Evolutionary conservation across 2,797 vertebrate genomes (phyloP), one percentile per base, ranked within the genome.

Genomic region (Pangasius sanitwongsei): DNA sequence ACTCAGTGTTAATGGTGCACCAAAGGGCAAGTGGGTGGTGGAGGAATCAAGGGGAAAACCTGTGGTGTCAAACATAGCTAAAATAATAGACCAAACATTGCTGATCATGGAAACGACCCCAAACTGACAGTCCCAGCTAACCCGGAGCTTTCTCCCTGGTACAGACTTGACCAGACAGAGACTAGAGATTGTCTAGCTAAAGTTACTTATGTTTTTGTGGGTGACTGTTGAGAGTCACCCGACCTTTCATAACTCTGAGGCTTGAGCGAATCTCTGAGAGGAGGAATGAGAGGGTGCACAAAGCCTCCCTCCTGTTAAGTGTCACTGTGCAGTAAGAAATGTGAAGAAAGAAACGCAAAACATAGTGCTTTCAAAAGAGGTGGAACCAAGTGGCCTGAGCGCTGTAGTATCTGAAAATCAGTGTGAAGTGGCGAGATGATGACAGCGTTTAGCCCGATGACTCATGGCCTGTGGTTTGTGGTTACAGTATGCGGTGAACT

Each of bases 401-500:
- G 41, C 34, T 12, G 78, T 37, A 65, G 75, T 81, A 53, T 37
- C 75, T 69, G 28, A 69, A 81, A 87, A 41, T 67, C 86, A 81
- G 86, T n/a, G 61, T 81, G 86, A 57, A 87, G 70, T 78, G 72
- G 72, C 28, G 59, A 65, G 50, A 81, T 87, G 86, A 80, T 86
- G 85, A 86, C 55, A 72, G 70, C n/a, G 8, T 86, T 78, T 80
- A 69, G 59, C 63, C 67, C 13, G 31, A 41, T 89, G 89, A 89
- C 86, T 89, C 89, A 70, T 13, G 74, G 82, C n/a, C 74, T 85
- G 89, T 78, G 89, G 80, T 87, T 80, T 87, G 89, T 84, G 89
- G 89, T 87, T 86, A 83, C 75, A 83, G 85, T 86, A 34, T 77
- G 83, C 34, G 88, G 88, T 67, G 80, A 63, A 44, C 85, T 67